Conservation (phyloP, 2,113 vertebrate genomes). For the Mystacornis crossleyi region DNA sequence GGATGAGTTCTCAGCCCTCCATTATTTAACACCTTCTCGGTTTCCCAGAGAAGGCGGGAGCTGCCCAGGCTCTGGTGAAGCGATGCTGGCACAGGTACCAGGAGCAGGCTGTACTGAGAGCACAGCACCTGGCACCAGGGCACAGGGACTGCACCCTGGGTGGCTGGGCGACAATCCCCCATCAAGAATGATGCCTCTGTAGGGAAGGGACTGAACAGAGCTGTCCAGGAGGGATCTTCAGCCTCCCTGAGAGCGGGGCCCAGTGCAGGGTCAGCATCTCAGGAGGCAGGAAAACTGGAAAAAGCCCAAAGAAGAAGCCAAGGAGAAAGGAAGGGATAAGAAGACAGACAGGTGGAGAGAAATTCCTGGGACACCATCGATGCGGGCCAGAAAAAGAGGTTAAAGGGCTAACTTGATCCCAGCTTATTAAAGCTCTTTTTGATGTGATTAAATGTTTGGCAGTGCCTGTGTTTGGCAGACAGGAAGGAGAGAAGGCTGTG, state of each 20-base stretch:
- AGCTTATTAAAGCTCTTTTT: slow-evolving; percentile 23
- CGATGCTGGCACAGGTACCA: rapidly evolving
- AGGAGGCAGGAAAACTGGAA: neutral
- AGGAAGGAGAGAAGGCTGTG: neutral
- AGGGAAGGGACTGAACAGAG: neutral
- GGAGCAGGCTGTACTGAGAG: neutral
- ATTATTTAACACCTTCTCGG: neutral
- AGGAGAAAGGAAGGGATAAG: rapidly evolving
- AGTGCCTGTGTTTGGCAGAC: neutral
- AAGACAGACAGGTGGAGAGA: neutral
- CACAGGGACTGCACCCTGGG: neutral
- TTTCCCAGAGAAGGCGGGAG: rapidly evolving
- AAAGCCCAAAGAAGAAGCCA: neutral
- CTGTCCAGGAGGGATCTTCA: neutral
- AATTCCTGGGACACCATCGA: neutral
- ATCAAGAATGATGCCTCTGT: neutral
- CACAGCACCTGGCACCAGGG: neutral
- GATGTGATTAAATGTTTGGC: slow-evolving; percentile 41
- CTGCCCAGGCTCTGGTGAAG: neutral
- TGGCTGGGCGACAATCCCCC: neutral
- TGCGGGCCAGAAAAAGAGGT: neutral
- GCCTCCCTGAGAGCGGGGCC: neutral
- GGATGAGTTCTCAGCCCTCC: neutral
- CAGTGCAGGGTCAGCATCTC: rapidly evolving
- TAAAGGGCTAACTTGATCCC: slow-evolving; percentile 25